Evolutionary conservation across 2,888 invertebrate species (phyloP), one percentile per base, ranked within the genome.

Genomic region (Stratiomys singularior): DNA sequence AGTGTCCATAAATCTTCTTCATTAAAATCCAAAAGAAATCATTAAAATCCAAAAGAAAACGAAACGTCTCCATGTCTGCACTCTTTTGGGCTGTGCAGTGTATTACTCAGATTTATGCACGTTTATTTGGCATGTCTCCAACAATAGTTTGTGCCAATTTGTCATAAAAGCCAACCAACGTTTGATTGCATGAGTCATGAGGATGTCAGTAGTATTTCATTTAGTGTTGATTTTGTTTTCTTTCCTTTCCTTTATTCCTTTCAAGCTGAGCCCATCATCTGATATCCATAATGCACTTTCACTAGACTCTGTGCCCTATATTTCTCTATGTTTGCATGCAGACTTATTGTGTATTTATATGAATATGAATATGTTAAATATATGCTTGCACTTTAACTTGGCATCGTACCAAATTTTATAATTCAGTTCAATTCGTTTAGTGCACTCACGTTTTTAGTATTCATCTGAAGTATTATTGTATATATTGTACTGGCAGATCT

Each of bases 111-210:
- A 37, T 37, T 37, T 37, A 9, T 37, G 37, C 37, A 37, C 37
- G 37, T 37, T 37, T 37, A 37, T 1, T 60, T 60, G 60, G 60
- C 60, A n/a, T 23, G 23, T 11, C 25, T 60, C 60, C 60, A 60
- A 60, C 21, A 23, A 60, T 60, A 25, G 23, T 60, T 60, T 60
- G 60, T 60, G 60, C 60, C 60, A 60, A 60, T 60, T 60, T 60
- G 60, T 60, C 60, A 60, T 60, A 21, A 60, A 25, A 52, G 9
- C 52, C 52, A 5, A 52, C 15, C 52, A 52, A 52, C 52, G 18
- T 52, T 52, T 18, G 52, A 52, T 52, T 52, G 52, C 18, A 52
- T 52, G 52, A 52, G 7, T 52, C 52, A 52, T 52, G 52, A 52
- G 52, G 52, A 52, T 52, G 52, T 52, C 52, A 52, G 52, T 37